Percentiles rank a stretch among this genome's conserved stretches.
These are phyloP conservation scores for Mormyrus iriodes DNA, from an alignment of 2,113 vertebrate species.

Conservation along the genomic window DNA sequence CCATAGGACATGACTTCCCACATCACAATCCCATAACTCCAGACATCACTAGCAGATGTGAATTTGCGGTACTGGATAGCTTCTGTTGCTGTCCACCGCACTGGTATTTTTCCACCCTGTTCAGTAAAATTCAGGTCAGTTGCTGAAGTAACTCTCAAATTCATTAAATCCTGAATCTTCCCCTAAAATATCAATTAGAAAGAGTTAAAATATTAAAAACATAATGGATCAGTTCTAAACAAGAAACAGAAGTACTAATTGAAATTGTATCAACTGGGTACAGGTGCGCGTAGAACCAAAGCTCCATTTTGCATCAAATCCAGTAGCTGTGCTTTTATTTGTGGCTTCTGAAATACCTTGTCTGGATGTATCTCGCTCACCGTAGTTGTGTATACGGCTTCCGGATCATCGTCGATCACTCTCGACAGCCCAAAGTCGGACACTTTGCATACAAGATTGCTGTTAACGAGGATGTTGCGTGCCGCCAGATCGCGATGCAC, in stretches of 20 bases:
- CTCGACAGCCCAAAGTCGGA: slow-evolving; percentile 96
- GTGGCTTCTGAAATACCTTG: slow-evolving; percentile 32
- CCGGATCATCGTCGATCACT: slow-evolving; percentile 94
- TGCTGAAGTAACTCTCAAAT: slow-evolving; percentile 43
- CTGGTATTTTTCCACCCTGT: slow-evolving; percentile 96
- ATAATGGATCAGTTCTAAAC: slow-evolving; percentile 12
- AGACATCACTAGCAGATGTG: slow-evolving; percentile 93
- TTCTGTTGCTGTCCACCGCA: slow-evolving; percentile 94
- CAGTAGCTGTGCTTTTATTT: slow-evolving; percentile 23
- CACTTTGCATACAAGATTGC: slow-evolving; percentile 98
- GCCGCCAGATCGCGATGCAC: slow-evolving; percentile 95
- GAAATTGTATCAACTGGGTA: slow-evolving; percentile 11
- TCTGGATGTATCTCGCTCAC: slow-evolving; percentile 69
- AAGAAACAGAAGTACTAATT: neutral
- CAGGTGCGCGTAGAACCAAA: neutral
- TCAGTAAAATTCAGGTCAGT: slow-evolving; percentile 48
- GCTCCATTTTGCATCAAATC: neutral
- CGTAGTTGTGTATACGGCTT: slow-evolving; percentile 95
- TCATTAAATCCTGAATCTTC: slow-evolving; percentile 45
- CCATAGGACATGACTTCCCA: slow-evolving; percentile 99
- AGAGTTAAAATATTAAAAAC: slow-evolving; percentile 26
- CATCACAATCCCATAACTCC: slow-evolving; percentile 98
- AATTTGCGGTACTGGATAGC: slow-evolving; percentile 97
- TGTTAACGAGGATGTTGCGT: slow-evolving; percentile 97
- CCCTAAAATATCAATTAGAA: slow-evolving; percentile 44